Evolutionary conservation across 2,797 vertebrate genomes (phyloP).

Genomic region (Spinus pinus): DNA sequence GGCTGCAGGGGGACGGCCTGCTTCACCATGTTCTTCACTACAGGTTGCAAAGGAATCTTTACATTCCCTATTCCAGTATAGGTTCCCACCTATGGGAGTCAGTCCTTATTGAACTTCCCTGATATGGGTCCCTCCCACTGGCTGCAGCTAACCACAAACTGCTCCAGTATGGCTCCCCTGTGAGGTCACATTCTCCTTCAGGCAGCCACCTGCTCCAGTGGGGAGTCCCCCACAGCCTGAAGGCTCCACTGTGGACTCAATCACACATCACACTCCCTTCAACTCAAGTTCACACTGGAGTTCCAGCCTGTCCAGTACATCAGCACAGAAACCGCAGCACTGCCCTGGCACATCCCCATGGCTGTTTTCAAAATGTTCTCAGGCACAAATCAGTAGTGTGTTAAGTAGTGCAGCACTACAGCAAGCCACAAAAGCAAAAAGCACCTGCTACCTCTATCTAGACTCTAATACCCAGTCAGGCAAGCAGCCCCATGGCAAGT

Average conservation of each 20-base stretch:
- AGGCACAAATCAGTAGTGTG: no score
- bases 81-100: not conserved
- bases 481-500: no score
- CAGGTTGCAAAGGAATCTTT: not conserved
- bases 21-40: not conserved
- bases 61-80: not conserved
- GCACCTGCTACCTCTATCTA: no score
- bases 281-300: no score
- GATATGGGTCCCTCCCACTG: not conserved
- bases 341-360: no score
- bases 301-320: no score
- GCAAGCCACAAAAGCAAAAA: no score
- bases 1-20: rapidly evolving
- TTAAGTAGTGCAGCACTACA: no score
- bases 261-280: not conserved
- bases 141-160: not conserved
- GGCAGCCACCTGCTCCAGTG: not conserved
- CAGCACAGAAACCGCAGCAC: no score
- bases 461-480: no score
- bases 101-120: not conserved
- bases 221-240: not conserved
- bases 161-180: not conserved
- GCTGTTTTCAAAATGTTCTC: no score
- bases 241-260: not conserved
- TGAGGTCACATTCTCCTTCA: not conserved